A percentile compares a stretch with the other conserved stretches of the same genome.
Conservation (phyloP, 2,797 vertebrate genomes). For the Manis pentadactyla region DNA sequence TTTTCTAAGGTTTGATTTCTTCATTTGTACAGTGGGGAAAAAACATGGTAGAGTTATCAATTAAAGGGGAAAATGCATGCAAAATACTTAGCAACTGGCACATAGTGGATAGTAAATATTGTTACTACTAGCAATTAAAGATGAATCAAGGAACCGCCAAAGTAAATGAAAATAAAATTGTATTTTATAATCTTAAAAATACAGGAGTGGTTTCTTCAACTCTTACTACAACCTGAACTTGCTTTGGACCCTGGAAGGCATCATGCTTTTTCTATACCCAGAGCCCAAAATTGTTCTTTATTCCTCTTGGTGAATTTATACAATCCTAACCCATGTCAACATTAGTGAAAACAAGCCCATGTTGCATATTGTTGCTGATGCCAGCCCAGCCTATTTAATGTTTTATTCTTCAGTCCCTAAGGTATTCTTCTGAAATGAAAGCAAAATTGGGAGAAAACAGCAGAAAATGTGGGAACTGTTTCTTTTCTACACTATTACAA, state of each 20-base stretch:
- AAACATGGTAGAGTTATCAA: background rate
- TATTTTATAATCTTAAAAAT: slow-evolving; percentile 13
- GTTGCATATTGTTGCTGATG: background rate
- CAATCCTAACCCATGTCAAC: background rate
- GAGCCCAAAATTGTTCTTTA: background rate
- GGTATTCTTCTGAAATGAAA: slow-evolving; percentile 55
- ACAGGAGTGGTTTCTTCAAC: background rate
- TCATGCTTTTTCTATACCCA: background rate
- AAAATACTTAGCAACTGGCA: background rate
- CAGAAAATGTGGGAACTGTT: background rate
- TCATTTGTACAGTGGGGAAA: background rate
- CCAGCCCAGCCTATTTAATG: background rate
- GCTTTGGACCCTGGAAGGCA: background rate
- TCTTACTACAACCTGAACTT: background rate
- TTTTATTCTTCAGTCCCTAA: slow-evolving; percentile 44
- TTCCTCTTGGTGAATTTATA: background rate
- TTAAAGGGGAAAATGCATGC: background rate
- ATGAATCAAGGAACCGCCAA: background rate
- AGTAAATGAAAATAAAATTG: background rate
- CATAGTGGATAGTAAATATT: background rate
- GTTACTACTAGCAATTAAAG: background rate
- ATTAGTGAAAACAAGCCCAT: slow-evolving; percentile 21
- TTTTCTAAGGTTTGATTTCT: background rate
- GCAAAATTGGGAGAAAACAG: slow-evolving; percentile 35
- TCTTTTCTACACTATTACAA: background rate